A percentile compares a stretch with the other conserved stretches of the same genome.
Evolutionary conservation across 2,113 vertebrate species (phyloP).

Genomic region (Chamaea fasciata): DNA sequence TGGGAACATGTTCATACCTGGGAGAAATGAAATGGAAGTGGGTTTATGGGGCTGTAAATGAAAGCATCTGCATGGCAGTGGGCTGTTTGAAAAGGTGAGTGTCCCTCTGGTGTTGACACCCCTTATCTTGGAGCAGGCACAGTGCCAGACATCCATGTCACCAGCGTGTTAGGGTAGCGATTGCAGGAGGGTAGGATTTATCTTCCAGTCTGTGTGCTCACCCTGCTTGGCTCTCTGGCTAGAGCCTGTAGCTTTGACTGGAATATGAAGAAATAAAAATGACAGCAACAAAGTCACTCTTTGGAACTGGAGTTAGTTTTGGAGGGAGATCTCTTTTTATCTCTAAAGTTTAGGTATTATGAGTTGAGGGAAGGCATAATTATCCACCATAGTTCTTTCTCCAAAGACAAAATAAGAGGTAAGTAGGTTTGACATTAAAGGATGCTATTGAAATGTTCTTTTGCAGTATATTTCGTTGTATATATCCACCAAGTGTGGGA

Average conservation of each 20-base stretch:
- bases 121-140: neutral
- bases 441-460: neutral
- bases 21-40: neutral
- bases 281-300: neutral
- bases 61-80: neutral
- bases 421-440: neutral
- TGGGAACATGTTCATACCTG: fast-evolving
- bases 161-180: neutral
- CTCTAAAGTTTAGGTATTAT: neutral
- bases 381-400: neutral
- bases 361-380: neutral
- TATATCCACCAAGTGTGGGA: neutral
- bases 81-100: neutral
- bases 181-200: neutral
- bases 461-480: neutral
- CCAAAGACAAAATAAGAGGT: neutral
- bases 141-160: neutral
- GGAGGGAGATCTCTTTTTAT: neutral
- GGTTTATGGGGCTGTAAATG: neutral
- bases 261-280: neutral
- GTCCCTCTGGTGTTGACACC: neutral
- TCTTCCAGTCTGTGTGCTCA: neutral
- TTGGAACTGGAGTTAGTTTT: neutral
- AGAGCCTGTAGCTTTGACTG: neutral
- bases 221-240: fast-evolving